Base-by-base conservation (phyloP, 2,888 invertebrate species). In the Ditula angustiorana region DNA sequence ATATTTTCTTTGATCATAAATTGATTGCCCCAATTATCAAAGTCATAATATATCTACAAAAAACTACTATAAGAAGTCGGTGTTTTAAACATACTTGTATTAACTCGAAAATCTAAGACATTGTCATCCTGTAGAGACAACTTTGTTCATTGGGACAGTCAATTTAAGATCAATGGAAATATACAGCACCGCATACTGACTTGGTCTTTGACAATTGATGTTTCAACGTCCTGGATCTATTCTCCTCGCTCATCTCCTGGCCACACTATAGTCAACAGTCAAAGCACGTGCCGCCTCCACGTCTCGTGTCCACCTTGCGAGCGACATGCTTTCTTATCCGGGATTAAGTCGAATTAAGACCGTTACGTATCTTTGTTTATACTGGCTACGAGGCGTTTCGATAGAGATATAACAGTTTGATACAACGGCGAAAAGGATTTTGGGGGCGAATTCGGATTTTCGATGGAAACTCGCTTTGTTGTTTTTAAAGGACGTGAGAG, bases 301-400 rank as follows among this genome's bases (percentile, higher is more conserved):
- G 82, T 85, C 81, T 82, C 76, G 78, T 82, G 86, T 87, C 87
- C 87, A 86, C 86, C 86, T 85, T 81, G 77, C 81, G 78, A 79
- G 80, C 57, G 56, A 80, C 80, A 78, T 78, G 87, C 83, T 83
- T 87, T 84, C 86, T 87, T 88, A 81, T 33, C 81, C 77, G 76
- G 87, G 84, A 89, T 89, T 90, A 90, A 86, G 79, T 83, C 77
- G 86, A 87, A 90, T 90, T 90, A 90, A 90, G 88, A 87, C 83
- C 82, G 80, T 80, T 82, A 84, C 85, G 82, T 86, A 81, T 84
- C 82, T 85, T 85, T 88, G 82, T 82, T 58, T 63, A 47, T 58
- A 63, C 58, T 19, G 49, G 44, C 46, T 53, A 33, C 47, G 35
- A n/a, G 30, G n/a, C 41, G n/a, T n/a, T 23, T 37, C 53, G 28